These are phyloP conservation scores for Bombus fervidus DNA, from an alignment of 1,140 invertebrate genomes.

Conservation along the genomic window DNA sequence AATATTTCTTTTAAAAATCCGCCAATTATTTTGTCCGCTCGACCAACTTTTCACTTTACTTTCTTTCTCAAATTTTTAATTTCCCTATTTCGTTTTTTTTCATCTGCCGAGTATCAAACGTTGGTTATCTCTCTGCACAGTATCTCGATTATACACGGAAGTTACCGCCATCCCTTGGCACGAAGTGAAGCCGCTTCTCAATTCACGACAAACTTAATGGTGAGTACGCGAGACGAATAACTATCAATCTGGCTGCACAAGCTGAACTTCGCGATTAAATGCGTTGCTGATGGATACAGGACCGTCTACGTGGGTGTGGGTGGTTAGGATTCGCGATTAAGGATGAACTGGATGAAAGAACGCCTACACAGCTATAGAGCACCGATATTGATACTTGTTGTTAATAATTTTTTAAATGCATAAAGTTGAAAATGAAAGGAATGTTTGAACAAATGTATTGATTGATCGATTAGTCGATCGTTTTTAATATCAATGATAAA, in stretches of 20 bases:
- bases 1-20: background rate
- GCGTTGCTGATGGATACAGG: background rate
- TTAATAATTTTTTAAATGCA: too few relatives aligned
- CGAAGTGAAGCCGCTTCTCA: conserved; percentile 18
- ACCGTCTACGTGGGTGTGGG: background rate
- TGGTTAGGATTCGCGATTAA: background rate
- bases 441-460: background rate
- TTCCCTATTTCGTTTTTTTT: background rate
- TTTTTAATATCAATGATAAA: background rate
- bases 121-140: conserved; percentile 11
- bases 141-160: background rate
- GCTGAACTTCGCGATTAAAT: background rate
- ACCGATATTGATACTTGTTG: background rate
- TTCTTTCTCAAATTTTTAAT: too few relatives aligned
- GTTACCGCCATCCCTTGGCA: conserved; percentile 18
- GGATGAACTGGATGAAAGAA: background rate
- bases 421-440: background rate
- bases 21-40: background rate
- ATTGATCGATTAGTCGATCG: background rate
- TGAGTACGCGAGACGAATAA: conserved; percentile 7
- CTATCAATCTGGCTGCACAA: conserved; percentile 9
- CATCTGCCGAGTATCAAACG: background rate
- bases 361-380: conserved; percentile 40
- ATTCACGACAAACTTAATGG: background rate
- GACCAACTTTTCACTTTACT: background rate